Conservation (phyloP, 2,113 vertebrate species). For the Ochotona curzoniae region DNA sequence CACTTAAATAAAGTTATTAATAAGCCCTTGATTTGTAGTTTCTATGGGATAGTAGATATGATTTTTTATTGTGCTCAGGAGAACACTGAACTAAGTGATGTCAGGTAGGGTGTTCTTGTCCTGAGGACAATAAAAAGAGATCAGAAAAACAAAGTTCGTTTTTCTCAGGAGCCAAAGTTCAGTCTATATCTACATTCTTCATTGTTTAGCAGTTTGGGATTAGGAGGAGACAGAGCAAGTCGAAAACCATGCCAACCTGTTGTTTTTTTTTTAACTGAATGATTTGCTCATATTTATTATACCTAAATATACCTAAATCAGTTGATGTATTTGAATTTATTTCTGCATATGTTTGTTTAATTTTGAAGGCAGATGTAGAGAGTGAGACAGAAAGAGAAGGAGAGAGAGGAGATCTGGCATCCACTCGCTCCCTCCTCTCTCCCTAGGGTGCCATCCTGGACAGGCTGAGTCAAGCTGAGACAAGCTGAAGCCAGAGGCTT, state of each 20-base stretch:
- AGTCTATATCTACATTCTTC: background rate
- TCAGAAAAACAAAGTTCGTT: background rate
- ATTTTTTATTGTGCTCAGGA: background rate
- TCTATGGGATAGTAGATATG: background rate
- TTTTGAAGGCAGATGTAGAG: no score
- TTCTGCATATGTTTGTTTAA: background rate
- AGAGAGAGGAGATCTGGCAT: no score
- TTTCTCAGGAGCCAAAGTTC: background rate
- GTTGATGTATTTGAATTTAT: background rate
- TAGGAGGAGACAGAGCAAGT: background rate
- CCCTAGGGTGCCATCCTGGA: no score
- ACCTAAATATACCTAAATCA: background rate
- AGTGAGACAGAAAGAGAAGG: no score
- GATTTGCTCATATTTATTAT: background rate
- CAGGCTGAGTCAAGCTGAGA: no score
- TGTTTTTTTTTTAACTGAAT: background rate
- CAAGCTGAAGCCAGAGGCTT: no score
- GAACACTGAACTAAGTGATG: background rate
- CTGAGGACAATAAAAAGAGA: background rate
- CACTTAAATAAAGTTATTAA: no score
- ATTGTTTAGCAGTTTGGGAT: background rate
- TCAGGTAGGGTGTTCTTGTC: background rate
- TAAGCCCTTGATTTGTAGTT: background rate
- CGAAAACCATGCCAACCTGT: background rate
- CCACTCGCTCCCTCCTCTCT: no score